Evolutionary conservation across 92 coral and sea anemone genomes (phyloP).

Genomic region (Blastomussa wellsi): DNA sequence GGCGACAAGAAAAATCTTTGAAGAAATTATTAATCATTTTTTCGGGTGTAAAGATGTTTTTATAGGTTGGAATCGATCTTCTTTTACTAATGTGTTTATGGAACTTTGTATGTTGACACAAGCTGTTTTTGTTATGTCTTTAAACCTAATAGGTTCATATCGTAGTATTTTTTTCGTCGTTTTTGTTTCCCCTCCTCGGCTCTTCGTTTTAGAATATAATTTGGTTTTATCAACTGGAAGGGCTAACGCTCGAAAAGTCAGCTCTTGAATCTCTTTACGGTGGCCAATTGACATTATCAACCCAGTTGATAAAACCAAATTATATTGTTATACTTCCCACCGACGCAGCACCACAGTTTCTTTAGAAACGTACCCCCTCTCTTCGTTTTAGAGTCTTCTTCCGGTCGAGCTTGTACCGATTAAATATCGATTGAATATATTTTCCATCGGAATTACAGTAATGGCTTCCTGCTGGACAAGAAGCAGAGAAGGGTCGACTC

Average conservation of each 20-base stretch:
- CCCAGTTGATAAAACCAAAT: no score
- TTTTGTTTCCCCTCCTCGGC: background rate
- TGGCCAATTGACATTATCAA: no score
- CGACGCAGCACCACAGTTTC: no score
- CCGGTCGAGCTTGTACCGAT: background rate
- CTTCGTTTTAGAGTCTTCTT: background rate
- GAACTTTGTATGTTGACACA: background rate
- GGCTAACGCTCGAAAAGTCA: no score
- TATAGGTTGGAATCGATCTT: background rate
- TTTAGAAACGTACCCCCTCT: no score
- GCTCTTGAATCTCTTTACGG: no score
- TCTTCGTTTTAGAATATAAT: no score
- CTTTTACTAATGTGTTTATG: background rate
- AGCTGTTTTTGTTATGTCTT: background rate
- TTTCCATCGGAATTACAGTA: background rate
- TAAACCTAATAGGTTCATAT: no score
- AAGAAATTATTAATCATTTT: background rate
- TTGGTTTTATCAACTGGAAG: no score
- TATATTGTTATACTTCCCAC: no score
- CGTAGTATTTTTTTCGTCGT: background rate
- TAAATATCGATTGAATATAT: slow-evolving; percentile 17
- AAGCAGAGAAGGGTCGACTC: background rate
- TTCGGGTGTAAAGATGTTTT: background rate
- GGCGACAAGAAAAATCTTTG: no score
- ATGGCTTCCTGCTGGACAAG: slow-evolving; percentile 25